Evolutionary conservation across 2,888 invertebrate species (phyloP).

Genomic region (Heliothis peltigera): DNA sequence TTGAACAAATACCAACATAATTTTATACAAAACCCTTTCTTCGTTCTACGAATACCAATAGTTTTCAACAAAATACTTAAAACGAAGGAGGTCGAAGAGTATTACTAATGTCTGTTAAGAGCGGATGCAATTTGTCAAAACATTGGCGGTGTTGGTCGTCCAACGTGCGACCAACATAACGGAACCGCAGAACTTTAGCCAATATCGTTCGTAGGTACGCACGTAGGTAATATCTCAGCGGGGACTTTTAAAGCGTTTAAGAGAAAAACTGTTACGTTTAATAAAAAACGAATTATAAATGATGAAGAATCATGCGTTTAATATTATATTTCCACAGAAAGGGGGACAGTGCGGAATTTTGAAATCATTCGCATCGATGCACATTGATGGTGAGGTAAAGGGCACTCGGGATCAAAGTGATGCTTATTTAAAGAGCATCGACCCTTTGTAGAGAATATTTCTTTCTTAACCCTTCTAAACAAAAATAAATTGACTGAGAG

Average conservation of each 20-base stretch:
- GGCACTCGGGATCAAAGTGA: conserved; percentile 36
- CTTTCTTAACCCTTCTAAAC: conserved; percentile 9
- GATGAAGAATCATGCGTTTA: conserved; percentile 50
- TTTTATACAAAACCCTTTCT: conserved; percentile 3
- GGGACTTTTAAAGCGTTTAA: conserved; percentile 67
- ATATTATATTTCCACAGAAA: conserved; percentile 47
- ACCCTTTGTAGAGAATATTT: conserved; percentile 24
- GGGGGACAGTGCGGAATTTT: conserved; percentile 23
- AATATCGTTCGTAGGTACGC: conserved; percentile 70
- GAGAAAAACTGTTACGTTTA: conserved; percentile 52
- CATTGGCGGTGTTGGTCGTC: neutral
- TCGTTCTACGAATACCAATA: neutral
- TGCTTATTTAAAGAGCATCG: conserved; percentile 29
- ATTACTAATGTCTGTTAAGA: neutral
- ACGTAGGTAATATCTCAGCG: conserved; percentile 76
- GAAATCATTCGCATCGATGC: conserved; percentile 38
- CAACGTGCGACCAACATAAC: conserved; percentile 33
- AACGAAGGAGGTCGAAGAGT: neutral
- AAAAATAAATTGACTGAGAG: neutral
- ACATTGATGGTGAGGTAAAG: conserved; percentile 44
- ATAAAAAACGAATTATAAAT: conserved; percentile 46
- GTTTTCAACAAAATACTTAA: neutral
- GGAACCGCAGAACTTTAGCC: conserved; percentile 10
- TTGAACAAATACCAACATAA: conserved; percentile 13
- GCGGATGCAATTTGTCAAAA: neutral